phyloP scores from a whole-genome alignment of 2,888 invertebrate species.

The Erynnis tages region DNA sequence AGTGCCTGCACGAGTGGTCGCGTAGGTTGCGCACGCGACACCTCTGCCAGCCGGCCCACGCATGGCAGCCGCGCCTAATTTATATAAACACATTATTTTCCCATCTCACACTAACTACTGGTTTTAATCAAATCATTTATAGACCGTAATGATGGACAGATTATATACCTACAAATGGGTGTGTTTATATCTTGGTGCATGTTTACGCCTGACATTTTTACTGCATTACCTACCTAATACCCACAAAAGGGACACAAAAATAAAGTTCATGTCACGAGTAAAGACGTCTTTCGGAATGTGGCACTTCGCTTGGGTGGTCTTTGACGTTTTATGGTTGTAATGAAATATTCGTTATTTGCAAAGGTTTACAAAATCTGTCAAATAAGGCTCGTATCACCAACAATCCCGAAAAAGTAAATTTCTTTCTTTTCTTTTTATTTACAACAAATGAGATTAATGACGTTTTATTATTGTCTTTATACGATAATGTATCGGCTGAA shows the following conservation, averaged over 20 bases:
- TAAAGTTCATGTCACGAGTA: slow-evolving; percentile 34
- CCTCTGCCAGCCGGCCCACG: slow-evolving; percentile 54
- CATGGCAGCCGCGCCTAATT: slow-evolving; percentile 51
- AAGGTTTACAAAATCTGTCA: slow-evolving; percentile 23
- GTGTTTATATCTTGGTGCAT: background rate
- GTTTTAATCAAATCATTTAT: slow-evolving; percentile 40
- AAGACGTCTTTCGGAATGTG: slow-evolving; percentile 33
- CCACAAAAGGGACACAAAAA: slow-evolving; percentile 32
- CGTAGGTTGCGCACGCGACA: slow-evolving; percentile 68
- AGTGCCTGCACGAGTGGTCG: slow-evolving; percentile 50
- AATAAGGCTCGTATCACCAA: slow-evolving; percentile 5
- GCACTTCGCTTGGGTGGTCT: slow-evolving; percentile 37
- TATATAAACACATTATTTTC: slow-evolving; percentile 71
- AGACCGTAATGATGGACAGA: slow-evolving; percentile 13
- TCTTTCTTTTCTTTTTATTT: background rate
- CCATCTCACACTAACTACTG: slow-evolving; percentile 65
- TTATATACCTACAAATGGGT: background rate
- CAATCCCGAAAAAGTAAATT: background rate
- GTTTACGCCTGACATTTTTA: slow-evolving; percentile 14
- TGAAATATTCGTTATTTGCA: slow-evolving; percentile 35
- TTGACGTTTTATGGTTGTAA: slow-evolving; percentile 34
- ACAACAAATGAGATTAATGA: background rate
- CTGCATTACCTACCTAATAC: slow-evolving; percentile 29
- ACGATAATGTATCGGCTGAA: background rate
- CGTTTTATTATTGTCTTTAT: background rate